Percentiles rank a stretch among this genome's conserved stretches.
These are phyloP conservation scores for Gallinago stenura DNA, from an alignment of 2,797 vertebrate genomes.

Conservation along the genomic window DNA sequence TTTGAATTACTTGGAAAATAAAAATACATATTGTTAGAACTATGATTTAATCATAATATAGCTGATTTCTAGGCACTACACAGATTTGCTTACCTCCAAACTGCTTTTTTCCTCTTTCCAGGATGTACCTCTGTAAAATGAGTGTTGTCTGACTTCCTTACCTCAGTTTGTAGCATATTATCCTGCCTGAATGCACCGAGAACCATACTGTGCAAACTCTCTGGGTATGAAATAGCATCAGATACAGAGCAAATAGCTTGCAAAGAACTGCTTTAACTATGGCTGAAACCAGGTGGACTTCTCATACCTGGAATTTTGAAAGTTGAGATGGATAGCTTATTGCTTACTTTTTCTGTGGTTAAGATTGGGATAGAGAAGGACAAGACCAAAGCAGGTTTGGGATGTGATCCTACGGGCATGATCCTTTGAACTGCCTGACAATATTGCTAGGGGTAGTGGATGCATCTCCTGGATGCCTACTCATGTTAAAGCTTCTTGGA, in stretches of 20 bases:
- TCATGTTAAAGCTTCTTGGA: not conserved
- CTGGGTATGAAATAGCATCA: not conserved
- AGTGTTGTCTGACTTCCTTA: not conserved
- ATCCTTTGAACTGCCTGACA: not conserved
- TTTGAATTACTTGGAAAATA: slow-evolving; percentile 22
- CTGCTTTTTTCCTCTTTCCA: not conserved
- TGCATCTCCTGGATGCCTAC: not conserved
- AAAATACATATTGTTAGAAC: not conserved
- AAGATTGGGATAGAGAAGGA: not conserved
- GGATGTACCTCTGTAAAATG: not conserved
- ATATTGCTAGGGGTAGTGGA: rapidly evolving
- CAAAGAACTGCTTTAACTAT: not conserved
- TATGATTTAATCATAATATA: not conserved
- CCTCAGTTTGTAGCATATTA: not conserved
- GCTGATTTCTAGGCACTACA: not conserved
- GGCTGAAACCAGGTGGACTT: not conserved
- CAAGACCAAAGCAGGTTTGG: not conserved
- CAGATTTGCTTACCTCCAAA: not conserved
- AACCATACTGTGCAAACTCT: not conserved
- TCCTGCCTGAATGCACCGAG: not conserved
- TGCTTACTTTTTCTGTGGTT: not conserved
- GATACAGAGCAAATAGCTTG: not conserved
- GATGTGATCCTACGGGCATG: not conserved
- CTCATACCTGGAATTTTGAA: not conserved
- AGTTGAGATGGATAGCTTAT: not conserved